A percentile compares a stretch with the other conserved stretches of the same genome.
phyloP scores from a whole-genome alignment of 2,797 vertebrate species.

The Lacerta bilineata region DNA sequence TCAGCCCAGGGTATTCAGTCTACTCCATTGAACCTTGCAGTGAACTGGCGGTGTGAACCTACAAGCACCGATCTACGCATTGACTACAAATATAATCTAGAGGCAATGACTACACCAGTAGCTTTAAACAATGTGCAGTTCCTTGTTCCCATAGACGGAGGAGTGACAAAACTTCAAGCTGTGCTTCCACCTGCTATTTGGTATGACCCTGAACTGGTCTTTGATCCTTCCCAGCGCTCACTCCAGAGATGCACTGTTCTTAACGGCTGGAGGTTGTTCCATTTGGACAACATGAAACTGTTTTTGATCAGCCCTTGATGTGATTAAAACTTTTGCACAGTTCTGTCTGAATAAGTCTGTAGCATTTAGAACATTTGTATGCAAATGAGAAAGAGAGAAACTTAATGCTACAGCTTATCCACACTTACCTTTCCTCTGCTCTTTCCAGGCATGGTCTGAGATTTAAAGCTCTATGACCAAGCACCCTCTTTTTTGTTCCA shows the following conservation, averaged over 20 bases:
- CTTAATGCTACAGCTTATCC: too few relatives aligned
- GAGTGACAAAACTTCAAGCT: constrained; percentile 91
- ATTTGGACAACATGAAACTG: neutral
- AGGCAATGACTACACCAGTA: constrained; percentile 89
- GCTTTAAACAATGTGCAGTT: constrained; percentile 97
- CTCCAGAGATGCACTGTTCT: neutral
- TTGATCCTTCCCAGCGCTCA: neutral
- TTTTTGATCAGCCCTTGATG: neutral
- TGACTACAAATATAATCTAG: constrained; percentile 97
- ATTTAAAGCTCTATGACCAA: too few relatives aligned
- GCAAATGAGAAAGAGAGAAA: too few relatives aligned
- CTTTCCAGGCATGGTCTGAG: too few relatives aligned
- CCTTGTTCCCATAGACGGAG: constrained; percentile 92
- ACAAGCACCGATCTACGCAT: constrained; percentile 94
- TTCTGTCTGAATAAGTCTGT: neutral
- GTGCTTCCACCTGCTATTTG: constrained; percentile 95
- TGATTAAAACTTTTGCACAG: neutral
- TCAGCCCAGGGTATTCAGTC: constrained; percentile 95
- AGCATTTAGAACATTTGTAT: neutral
- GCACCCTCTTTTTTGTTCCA: too few relatives aligned
- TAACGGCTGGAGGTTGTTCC: neutral
- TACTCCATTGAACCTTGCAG: constrained; percentile 95
- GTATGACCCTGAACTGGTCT: constrained; percentile 75
- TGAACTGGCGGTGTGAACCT: constrained; percentile 94
- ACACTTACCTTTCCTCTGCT: too few relatives aligned